A percentile compares a stretch with the other conserved stretches of the same genome.
Conservation (phyloP, 2,797 vertebrate species). For the Xyrichtys novacula region DNA sequence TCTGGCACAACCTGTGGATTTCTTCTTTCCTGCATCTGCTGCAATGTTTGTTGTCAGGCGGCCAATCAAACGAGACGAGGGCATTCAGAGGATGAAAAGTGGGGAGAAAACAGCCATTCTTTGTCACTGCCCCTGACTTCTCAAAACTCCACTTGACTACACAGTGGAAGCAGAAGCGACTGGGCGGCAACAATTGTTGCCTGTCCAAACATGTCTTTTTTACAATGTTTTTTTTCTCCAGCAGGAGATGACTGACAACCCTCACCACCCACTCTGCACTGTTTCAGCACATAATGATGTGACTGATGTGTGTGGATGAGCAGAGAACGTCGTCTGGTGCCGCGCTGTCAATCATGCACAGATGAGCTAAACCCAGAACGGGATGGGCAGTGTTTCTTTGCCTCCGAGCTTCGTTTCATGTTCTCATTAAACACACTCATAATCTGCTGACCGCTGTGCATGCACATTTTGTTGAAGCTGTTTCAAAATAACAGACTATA, state of each 20-base stretch:
- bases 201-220: constrained; percentile 62
- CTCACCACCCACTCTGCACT: constrained; percentile 70
- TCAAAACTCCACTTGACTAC: constrained; percentile 59
- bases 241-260: constrained; percentile 70
- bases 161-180: constrained; percentile 42
- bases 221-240: constrained; percentile 32
- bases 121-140: constrained; percentile 54
- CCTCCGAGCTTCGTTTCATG: constrained; percentile 25
- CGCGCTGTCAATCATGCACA: constrained; percentile 65
- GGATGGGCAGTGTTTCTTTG: constrained; percentile 25
- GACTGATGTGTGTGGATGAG: constrained; percentile 72
- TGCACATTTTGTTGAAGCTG: neutral
- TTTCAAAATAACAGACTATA: constrained; percentile 4
- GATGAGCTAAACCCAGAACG: constrained; percentile 55
- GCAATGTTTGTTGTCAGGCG: constrained; percentile 50
- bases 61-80: constrained; percentile 52
- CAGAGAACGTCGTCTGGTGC: constrained; percentile 48
- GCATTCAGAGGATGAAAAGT: constrained; percentile 56
- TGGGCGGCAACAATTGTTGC: constrained; percentile 64
- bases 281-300: constrained; percentile 71
- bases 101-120: constrained; percentile 37
- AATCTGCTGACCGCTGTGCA: neutral
- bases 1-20: constrained; percentile 56
- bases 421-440: constrained; percentile 37
- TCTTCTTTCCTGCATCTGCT: constrained; percentile 31